Evolutionary conservation across 2,797 vertebrate genomes (phyloP).

Genomic region (Eulemur rubriventer): DNA sequence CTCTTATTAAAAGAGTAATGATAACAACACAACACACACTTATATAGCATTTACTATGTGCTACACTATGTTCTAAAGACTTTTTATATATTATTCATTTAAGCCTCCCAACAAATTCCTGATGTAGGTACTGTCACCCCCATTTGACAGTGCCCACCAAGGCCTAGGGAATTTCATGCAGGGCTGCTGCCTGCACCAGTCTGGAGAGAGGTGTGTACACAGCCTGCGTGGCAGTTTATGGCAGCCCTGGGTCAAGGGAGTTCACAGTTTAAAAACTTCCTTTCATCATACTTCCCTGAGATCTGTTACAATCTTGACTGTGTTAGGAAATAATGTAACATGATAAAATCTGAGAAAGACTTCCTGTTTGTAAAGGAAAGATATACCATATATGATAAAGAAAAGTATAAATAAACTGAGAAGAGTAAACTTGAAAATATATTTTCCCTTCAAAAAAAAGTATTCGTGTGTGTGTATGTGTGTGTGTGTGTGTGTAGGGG

Average conservation of each 20-base stretch:
- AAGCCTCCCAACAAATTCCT: neutral
- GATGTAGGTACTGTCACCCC: too few species aligned
- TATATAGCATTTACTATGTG: neutral
- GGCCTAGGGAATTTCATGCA: too few species aligned
- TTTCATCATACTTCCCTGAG: neutral
- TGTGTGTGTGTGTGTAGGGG: too few species aligned
- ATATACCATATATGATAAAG: neutral
- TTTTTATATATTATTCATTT: neutral
- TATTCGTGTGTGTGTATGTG: neutral
- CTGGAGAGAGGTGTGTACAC: too few species aligned
- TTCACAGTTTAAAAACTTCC: neutral
- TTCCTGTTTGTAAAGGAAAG: neutral
- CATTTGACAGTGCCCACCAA: neutral
- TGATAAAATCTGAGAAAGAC: neutral
- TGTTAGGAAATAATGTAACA: neutral
- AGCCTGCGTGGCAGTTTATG: fast-evolving
- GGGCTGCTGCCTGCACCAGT: too few species aligned
- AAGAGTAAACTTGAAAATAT: neutral
- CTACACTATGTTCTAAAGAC: neutral
- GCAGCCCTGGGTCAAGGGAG: neutral
- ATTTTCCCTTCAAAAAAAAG: neutral
- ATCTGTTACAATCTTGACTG: neutral
- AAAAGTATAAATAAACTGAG: constrained; percentile 16
- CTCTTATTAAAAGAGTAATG: neutral
- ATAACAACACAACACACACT: neutral